Evolutionary conservation across 2,113 vertebrate species (phyloP).

Genomic region (Malaclemys terrapin): DNA sequence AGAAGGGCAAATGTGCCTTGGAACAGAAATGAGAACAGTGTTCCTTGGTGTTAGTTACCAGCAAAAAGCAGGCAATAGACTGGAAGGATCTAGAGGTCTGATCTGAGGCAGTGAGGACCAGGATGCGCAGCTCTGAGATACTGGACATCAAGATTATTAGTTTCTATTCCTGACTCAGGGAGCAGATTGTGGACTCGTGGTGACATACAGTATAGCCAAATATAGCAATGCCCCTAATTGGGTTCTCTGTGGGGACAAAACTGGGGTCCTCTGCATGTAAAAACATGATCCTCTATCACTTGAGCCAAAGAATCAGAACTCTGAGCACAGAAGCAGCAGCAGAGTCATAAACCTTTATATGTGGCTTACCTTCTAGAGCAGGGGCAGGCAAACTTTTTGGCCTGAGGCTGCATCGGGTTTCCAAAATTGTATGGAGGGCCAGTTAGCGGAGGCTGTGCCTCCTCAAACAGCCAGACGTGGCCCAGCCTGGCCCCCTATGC

Average conservation of each 20-base stretch:
- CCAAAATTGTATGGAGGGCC: too few relatives aligned
- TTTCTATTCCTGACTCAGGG: slow-evolving; percentile 56
- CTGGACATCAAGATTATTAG: background rate
- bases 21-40: slow-evolving; percentile 61
- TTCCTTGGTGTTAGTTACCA: slow-evolving; percentile 65
- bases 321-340: slow-evolving; percentile 13
- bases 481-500: too few relatives aligned
- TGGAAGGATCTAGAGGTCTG: slow-evolving; percentile 52
- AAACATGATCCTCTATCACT: slow-evolving; percentile 16
- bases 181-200: slow-evolving; percentile 39
- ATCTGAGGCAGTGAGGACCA: slow-evolving; percentile 61
- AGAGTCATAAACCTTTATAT: slow-evolving; percentile 43
- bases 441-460: too few relatives aligned
- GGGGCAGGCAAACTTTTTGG: too few relatives aligned
- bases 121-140: slow-evolving; percentile 39
- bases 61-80: background rate
- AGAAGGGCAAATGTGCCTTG: slow-evolving; percentile 57
- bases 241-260: background rate
- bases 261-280: background rate
- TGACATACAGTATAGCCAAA: slow-evolving; percentile 41
- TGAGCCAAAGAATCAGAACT: slow-evolving; percentile 61
- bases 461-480: too few relatives aligned
- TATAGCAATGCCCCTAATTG: background rate
- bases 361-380: slow-evolving; percentile 17
- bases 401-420: too few relatives aligned